Conservation (phyloP, 2,888 invertebrate species). For the Caenorhabditis sp. region DNA sequence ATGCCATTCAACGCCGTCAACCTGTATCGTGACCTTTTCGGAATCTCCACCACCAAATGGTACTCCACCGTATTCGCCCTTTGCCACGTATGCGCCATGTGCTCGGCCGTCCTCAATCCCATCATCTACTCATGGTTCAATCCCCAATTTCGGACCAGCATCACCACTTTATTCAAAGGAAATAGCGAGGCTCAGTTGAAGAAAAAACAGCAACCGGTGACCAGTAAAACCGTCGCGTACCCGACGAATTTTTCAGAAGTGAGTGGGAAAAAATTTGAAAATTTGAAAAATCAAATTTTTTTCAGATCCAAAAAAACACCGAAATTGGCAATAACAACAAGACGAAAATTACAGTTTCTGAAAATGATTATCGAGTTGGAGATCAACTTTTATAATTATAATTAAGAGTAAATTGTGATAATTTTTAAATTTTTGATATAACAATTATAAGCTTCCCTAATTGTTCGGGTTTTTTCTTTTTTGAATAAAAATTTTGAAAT, state of each 20-base stretch:
- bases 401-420: not conserved
- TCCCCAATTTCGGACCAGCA: constrained; percentile 77
- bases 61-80: constrained; percentile 76
- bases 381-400: constrained; percentile 46
- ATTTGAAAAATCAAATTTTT: not conserved
- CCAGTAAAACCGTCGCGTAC: constrained; percentile 51
- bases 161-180: constrained; percentile 61
- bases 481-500: too few species aligned
- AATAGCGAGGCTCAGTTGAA: constrained; percentile 25
- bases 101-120: constrained; percentile 79
- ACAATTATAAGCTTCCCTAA: not conserved
- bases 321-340: constrained; percentile 27
- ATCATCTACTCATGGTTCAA: constrained; percentile 82
- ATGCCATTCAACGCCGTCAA: constrained; percentile 81
- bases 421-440: constrained; percentile 8
- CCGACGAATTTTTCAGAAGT: constrained; percentile 55
- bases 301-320: constrained; percentile 33
- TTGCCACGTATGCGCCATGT: constrained; percentile 80
- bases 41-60: constrained; percentile 58
- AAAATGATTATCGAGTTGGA: constrained; percentile 59
- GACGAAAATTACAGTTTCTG: constrained; percentile 45
- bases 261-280: not conserved
- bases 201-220: constrained; percentile 25
- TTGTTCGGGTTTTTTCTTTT: constrained; percentile 23
- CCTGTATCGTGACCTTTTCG: constrained; percentile 78